Evolutionary conservation across 2,113 vertebrate species (phyloP).

Genomic region (Fulica atra): DNA sequence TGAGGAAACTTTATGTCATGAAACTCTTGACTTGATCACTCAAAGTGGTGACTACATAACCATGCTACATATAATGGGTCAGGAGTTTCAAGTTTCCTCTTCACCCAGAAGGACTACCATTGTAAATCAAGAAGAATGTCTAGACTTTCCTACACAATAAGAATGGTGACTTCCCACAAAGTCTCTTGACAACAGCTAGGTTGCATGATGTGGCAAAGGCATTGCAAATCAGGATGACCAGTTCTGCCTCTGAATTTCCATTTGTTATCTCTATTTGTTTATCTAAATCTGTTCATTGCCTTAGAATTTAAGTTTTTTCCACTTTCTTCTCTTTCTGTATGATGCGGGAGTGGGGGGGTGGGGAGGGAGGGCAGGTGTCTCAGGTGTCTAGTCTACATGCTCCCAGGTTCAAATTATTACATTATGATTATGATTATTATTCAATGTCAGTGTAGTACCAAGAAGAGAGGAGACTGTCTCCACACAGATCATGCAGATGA

Average conservation of each 20-base stretch:
- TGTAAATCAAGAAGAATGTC: neutral
- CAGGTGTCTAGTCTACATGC: no score
- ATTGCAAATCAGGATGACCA: neutral
- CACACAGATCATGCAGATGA: neutral
- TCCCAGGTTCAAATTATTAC: neutral
- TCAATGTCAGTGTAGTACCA: neutral
- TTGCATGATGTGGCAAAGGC: neutral
- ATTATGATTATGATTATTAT: neutral
- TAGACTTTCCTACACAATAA: neutral
- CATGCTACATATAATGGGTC: neutral
- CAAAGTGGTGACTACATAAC: neutral
- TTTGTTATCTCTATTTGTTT: neutral
- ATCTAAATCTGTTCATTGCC: neutral
- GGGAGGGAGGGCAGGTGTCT: no score
- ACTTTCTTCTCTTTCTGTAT: neutral
- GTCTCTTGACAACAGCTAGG: neutral
- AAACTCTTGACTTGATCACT: neutral
- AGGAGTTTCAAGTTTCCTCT: neutral
- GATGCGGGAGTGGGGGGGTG: fast-evolving
- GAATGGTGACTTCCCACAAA: neutral
- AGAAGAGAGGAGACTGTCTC: neutral
- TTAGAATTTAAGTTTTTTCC: neutral
- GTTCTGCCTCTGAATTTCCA: neutral
- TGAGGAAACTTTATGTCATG: neutral
- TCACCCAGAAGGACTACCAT: neutral